Conservation (phyloP, 2,888 invertebrate species). For the Drosophila robusta region DNA sequence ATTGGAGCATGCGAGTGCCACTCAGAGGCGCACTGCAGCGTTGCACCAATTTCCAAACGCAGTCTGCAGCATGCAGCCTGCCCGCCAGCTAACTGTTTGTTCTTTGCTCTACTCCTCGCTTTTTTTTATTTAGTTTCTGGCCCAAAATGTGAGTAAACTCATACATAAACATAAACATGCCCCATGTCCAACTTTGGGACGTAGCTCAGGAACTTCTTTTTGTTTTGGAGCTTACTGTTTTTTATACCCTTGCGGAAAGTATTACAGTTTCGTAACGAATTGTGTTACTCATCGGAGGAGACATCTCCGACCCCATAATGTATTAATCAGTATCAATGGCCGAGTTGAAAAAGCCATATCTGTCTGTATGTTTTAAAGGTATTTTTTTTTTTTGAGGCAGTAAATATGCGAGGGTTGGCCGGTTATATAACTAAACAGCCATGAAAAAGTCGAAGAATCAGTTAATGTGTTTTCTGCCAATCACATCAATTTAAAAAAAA, state of each 20-base stretch:
- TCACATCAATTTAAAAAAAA: too few species aligned
- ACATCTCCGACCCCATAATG: neutral
- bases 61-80: slow-evolving; percentile 24
- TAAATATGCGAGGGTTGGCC: neutral
- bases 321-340: neutral
- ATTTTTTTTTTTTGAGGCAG: too few species aligned
- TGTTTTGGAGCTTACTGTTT: slow-evolving; percentile 42
- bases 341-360: too few species aligned
- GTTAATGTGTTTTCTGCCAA: too few species aligned
- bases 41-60: slow-evolving; percentile 47
- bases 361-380: too few species aligned
- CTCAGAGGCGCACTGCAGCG: slow-evolving; percentile 69
- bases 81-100: slow-evolving; percentile 60
- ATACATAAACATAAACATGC: slow-evolving; percentile 73
- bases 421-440: too few species aligned
- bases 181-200: slow-evolving; percentile 59
- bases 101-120: slow-evolving; percentile 10
- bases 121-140: slow-evolving; percentile 17
- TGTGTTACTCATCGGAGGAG: neutral
- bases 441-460: too few species aligned
- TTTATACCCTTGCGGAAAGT: neutral
- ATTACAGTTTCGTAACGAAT: neutral
- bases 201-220: slow-evolving; percentile 44
- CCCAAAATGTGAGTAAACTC: slow-evolving; percentile 70
- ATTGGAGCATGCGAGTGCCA: slow-evolving; percentile 77